Evolutionary conservation across 2,797 vertebrate species (phyloP).

Genomic region (Notoglanidium macrostoma): DNA sequence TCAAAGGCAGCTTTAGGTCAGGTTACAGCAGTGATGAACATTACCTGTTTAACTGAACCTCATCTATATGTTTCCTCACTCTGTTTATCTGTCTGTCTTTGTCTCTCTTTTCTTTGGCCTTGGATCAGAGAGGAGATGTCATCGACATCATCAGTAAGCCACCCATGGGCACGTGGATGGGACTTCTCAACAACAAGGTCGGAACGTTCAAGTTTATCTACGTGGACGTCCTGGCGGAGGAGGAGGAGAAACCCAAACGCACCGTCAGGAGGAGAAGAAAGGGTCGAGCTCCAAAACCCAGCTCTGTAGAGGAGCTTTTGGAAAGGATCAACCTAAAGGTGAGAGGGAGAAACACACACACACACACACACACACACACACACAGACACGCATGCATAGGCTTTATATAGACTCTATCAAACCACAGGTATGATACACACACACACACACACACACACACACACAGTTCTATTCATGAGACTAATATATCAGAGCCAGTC

Average conservation of each 20-base stretch:
- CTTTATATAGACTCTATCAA: background rate
- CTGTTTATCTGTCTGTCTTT: background rate
- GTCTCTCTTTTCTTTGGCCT: background rate
- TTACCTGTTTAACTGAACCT: background rate
- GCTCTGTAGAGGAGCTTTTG: constrained; percentile 93
- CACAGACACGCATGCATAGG: background rate
- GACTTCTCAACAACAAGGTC: constrained; percentile 96
- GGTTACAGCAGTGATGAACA: background rate
- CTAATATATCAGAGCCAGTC: background rate
- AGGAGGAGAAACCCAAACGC: constrained; percentile 94
- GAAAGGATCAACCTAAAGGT: constrained; percentile 97
- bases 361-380: background rate
- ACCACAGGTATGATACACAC: background rate
- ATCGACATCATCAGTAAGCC: constrained; percentile 99
- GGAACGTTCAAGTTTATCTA: constrained; percentile 99
- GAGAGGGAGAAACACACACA: constrained; percentile 10
- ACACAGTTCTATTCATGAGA: background rate
- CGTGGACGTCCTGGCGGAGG: constrained; percentile 91
- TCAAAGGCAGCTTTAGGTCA: background rate
- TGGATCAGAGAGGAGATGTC: constrained; percentile 89
- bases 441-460: too few relatives aligned
- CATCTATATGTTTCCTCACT: background rate
- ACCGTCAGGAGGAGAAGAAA: constrained; percentile 88
- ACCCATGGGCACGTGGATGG: constrained; percentile 99
- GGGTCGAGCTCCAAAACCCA: constrained; percentile 89